phyloP scores from a whole-genome alignment of 2,113 vertebrate species.

The Enhydra lutris region DNA sequence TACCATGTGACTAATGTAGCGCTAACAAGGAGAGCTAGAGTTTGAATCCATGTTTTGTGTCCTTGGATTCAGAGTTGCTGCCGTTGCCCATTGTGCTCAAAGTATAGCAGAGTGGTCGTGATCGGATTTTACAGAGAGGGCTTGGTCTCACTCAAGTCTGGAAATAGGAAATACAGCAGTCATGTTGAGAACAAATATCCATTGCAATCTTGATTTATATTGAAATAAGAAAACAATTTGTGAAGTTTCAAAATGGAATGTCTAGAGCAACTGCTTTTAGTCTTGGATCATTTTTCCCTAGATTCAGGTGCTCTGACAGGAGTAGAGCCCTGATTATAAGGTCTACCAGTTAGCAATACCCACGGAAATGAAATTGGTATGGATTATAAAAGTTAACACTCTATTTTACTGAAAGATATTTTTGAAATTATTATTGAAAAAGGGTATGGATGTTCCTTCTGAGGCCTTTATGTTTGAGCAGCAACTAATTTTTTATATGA shows the following conservation, averaged over 20 bases:
- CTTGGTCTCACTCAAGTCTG: not conserved
- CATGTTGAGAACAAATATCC: not conserved
- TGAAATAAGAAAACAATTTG: not conserved
- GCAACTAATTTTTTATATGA: not conserved
- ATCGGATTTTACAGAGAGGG: not conserved
- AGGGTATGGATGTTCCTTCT: not conserved
- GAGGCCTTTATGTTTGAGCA: not conserved
- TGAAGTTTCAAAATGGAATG: not conserved
- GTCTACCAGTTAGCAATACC: not conserved
- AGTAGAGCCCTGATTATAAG: not conserved
- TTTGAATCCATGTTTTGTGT: not conserved
- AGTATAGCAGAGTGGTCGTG: not conserved
- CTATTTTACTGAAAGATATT: not conserved
- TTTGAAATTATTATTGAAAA: not conserved
- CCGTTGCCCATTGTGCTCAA: not conserved
- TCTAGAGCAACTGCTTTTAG: not conserved
- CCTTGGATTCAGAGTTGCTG: not conserved
- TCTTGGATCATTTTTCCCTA: not conserved
- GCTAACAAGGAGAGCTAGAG: not conserved
- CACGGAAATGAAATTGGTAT: not conserved
- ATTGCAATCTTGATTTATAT: not conserved
- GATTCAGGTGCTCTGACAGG: not conserved
- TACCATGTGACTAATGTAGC: not conserved
- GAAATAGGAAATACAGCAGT: not conserved
- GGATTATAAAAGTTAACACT: not conserved